Evolutionary conservation across 2,113 vertebrate genomes (phyloP).

Genomic region (Mystacornis crossleyi): DNA sequence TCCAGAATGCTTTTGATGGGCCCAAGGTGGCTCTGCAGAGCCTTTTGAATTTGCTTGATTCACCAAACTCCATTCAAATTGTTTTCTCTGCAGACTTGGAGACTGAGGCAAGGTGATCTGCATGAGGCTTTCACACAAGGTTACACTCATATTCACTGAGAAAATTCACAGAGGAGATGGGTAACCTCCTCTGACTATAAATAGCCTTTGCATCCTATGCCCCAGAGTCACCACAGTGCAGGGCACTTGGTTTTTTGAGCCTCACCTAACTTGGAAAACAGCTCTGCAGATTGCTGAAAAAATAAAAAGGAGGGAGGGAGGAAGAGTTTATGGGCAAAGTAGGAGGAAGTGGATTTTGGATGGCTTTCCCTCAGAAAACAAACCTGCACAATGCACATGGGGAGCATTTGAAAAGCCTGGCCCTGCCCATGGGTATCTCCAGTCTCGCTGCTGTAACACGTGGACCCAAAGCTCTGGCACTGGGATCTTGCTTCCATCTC

Average conservation of each 20-base stretch:
- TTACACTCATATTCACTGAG: background rate
- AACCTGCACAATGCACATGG: background rate
- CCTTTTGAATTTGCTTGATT: background rate
- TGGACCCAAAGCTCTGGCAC: background rate
- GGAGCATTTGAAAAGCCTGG: background rate
- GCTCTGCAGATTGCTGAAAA: background rate
- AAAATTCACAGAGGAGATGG: fast-evolving
- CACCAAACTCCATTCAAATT: background rate
- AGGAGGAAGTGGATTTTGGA: background rate
- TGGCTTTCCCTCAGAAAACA: background rate
- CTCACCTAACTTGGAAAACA: background rate
- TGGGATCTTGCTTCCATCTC: background rate
- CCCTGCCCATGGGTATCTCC: background rate
- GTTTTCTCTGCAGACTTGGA: background rate
- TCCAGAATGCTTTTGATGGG: background rate
- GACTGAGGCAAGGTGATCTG: background rate
- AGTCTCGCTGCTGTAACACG: background rate
- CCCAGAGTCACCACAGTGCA: background rate
- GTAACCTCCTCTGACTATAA: background rate
- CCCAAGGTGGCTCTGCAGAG: conserved; percentile 29
- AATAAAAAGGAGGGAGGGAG: fast-evolving
- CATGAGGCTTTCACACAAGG: background rate
- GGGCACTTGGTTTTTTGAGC: background rate
- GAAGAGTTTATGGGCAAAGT: background rate
- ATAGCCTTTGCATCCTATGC: background rate